phyloP scores from a whole-genome alignment of 1,140 invertebrate genomes.

The Drosophila santomea region DNA sequence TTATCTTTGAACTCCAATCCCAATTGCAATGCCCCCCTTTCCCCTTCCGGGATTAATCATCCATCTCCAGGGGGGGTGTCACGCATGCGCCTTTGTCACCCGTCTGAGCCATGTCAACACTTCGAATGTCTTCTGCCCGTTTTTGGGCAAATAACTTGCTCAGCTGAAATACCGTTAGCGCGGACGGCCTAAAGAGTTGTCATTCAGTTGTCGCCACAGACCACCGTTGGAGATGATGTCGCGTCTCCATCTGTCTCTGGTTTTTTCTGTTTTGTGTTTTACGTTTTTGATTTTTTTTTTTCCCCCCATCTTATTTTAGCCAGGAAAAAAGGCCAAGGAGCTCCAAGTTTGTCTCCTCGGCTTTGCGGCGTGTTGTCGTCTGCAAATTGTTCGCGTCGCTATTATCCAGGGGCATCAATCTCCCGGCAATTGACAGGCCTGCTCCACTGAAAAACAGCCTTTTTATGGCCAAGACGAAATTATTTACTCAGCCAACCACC shows the following conservation, averaged over 20 bases:
- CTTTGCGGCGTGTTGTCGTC: slow-evolving; percentile 70
- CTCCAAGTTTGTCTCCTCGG: slow-evolving; percentile 37
- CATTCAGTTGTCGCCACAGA: slow-evolving; percentile 72
- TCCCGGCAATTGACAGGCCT: slow-evolving; percentile 72
- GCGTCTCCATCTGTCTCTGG: slow-evolving; percentile 8
- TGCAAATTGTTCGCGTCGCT: slow-evolving; percentile 82
- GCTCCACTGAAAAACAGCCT: slow-evolving; percentile 38
- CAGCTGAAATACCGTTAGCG: slow-evolving; percentile 40
- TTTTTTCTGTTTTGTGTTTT: slow-evolving; percentile 1
- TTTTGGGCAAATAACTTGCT: slow-evolving; percentile 82
- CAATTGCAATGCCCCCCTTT: not conserved
- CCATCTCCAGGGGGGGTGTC: slow-evolving; percentile 55
- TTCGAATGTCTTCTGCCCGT: slow-evolving; percentile 59
- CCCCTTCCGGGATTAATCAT: not conserved
- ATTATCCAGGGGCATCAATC: slow-evolving; percentile 83
- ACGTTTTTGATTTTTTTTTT: not conserved
- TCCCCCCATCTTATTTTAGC: no score
- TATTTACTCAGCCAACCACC: slow-evolving; percentile 63
- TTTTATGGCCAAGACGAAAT: slow-evolving; percentile 79
- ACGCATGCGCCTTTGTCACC: slow-evolving; percentile 78
- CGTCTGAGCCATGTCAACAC: slow-evolving; percentile 69
- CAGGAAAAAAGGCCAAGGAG: slow-evolving; percentile 4
- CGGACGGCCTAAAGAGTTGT: slow-evolving; percentile 73
- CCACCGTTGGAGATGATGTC: slow-evolving; percentile 61
- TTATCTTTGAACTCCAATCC: not conserved